Evolutionary conservation across 92 coral and sea anemone species (phyloP).

Genomic region (Hydrozoanthus gracilis): DNA sequence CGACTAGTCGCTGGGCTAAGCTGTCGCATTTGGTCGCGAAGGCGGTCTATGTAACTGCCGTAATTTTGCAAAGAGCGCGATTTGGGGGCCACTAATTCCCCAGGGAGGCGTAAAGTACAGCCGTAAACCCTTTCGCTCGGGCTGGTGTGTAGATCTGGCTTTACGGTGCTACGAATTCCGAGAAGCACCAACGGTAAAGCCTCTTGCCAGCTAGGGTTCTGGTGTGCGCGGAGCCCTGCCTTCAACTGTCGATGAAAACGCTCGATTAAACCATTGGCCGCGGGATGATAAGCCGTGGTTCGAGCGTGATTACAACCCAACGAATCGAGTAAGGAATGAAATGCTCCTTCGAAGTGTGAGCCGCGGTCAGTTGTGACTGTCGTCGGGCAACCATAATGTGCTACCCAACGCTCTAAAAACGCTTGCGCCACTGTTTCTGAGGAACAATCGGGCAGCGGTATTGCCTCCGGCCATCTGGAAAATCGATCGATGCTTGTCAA

Average conservation of each 20-base stretch:
- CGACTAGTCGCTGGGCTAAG: too few species aligned
- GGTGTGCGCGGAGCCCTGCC: not conserved
- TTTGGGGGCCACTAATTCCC: too few species aligned
- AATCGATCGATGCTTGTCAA: constrained; percentile 49
- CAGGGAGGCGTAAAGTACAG: too few species aligned
- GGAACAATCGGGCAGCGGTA: not conserved
- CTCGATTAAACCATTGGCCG: not conserved
- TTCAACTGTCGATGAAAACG: not conserved
- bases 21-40: too few species aligned
- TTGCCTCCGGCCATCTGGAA: not conserved
- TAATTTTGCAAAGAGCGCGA: too few species aligned
- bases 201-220: too few species aligned
- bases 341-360: not conserved
- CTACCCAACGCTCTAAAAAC: not conserved
- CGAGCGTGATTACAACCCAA: not conserved
- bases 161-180: too few species aligned
- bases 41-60: too few species aligned
- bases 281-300: not conserved
- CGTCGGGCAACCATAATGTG: not conserved
- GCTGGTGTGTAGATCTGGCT: too few species aligned
- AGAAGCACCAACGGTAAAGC: too few species aligned
- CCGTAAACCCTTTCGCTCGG: too few species aligned
- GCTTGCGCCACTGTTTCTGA: not conserved
- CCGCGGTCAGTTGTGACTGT: not conserved
- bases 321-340: not conserved